These are phyloP conservation scores for Camelus dromedarius DNA, from an alignment of 2,113 vertebrate genomes.

Conservation along the genomic window DNA sequence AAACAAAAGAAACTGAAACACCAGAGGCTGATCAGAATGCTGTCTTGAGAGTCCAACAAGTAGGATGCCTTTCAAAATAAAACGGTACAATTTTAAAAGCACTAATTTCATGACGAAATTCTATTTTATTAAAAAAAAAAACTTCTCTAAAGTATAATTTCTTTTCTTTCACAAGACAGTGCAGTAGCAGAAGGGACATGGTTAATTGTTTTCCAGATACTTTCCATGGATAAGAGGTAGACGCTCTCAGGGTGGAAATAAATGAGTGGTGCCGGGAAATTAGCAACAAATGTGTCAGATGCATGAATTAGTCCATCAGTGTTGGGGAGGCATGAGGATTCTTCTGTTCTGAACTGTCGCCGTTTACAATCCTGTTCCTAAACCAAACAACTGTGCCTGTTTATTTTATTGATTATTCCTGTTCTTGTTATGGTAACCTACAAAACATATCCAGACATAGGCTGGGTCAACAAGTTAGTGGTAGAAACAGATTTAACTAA, in stretches of 20 bases:
- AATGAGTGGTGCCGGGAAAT: no score
- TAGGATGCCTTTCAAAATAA: not conserved
- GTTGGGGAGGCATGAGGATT: not conserved
- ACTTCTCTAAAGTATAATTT: not conserved
- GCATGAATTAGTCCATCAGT: accelerated
- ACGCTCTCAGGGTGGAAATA: accelerated
- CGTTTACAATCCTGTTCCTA: not conserved
- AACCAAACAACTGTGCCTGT: not conserved
- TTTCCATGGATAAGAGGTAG: not conserved
- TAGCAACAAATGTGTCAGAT: not conserved
- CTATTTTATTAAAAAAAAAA: not conserved
- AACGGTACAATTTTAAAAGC: not conserved
- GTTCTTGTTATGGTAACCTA: not conserved
- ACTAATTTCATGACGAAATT: not conserved
- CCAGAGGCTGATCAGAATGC: not conserved
- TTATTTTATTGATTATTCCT: not conserved
- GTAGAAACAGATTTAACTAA: not conserved
- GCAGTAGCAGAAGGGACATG: not conserved
- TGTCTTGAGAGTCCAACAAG: not conserved
- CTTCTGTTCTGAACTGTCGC: accelerated
- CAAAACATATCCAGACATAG: not conserved
- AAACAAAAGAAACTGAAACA: not conserved
- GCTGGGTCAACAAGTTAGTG: not conserved
- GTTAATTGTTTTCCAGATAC: not conserved
- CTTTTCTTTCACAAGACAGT: constrained; percentile 8